Conservation (phyloP, 2,113 vertebrate genomes). For the Narcine bancroftii region DNA sequence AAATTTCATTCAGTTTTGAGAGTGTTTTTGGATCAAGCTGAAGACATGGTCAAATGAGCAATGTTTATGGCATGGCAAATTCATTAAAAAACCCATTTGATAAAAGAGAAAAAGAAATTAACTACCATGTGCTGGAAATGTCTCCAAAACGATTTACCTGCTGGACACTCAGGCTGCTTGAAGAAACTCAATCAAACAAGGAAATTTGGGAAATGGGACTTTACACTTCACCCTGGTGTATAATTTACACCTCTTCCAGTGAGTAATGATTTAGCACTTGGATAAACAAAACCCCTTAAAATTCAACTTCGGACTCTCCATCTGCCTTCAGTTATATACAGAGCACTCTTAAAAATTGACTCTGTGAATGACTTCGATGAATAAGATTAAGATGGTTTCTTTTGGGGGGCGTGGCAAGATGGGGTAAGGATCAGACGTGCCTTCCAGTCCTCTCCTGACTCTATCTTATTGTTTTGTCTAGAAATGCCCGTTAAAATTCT, state of each 20-base stretch:
- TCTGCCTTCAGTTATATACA: background rate
- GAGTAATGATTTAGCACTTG: background rate
- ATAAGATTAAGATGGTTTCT: background rate
- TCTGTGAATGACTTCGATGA: background rate
- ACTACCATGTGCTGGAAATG: background rate
- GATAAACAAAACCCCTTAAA: background rate
- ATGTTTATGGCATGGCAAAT: background rate
- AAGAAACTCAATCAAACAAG: background rate
- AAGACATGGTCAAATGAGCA: background rate
- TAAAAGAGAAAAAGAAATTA: background rate
- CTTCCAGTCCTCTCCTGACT: no score
- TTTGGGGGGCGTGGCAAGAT: no score
- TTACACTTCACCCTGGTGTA: background rate
- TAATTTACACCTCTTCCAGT: background rate
- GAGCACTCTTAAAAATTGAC: background rate
- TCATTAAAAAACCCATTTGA: background rate
- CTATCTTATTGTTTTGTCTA: no score
- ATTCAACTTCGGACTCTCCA: background rate
- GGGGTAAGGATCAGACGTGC: no score
- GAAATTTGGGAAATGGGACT: background rate
- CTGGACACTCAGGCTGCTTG: background rate
- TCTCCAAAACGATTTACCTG: background rate
- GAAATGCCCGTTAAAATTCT: no score
- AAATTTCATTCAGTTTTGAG: background rate
- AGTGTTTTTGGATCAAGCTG: background rate